phyloP scores from a whole-genome alignment of 2,797 vertebrate species.

The Lepus oiostolus region DNA sequence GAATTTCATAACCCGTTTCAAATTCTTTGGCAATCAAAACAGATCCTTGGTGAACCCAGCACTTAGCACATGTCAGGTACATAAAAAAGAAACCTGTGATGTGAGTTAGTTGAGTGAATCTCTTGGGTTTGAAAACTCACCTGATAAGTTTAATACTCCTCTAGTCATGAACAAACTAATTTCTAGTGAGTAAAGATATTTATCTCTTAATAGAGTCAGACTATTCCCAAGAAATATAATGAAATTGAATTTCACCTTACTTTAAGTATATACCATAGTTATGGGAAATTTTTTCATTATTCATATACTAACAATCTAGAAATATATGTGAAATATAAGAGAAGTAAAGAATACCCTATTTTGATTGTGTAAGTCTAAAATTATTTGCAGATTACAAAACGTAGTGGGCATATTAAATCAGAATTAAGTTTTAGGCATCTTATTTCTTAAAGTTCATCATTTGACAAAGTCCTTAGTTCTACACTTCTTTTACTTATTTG shows the following conservation, averaged over 20 bases:
- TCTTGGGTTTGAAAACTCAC: conserved; percentile 26
- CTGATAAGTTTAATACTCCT: conserved; percentile 26
- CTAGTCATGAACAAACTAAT: conserved; percentile 11
- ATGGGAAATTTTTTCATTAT: background rate
- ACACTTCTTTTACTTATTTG: conserved; percentile 8
- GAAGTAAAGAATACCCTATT: conserved; percentile 29
- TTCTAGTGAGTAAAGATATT: background rate
- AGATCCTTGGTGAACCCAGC: background rate
- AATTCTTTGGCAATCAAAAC: conserved; percentile 19
- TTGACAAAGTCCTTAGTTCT: conserved; percentile 40
- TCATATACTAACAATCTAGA: conserved; percentile 43
- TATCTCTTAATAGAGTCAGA: background rate
- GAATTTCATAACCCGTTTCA: conserved; percentile 36
- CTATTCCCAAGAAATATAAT: background rate
- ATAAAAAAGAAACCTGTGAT: background rate
- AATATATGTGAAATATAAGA: background rate
- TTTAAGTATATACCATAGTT: background rate
- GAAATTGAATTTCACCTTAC: conserved; percentile 48
- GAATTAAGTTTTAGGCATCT: background rate
- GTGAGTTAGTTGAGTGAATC: background rate
- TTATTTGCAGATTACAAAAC: conserved; percentile 24
- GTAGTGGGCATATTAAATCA: conserved; percentile 44
- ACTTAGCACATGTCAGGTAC: background rate
- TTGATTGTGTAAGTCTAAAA: conserved; percentile 52
- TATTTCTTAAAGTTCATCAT: conserved; percentile 15